These are phyloP conservation scores for Drosophila obscura DNA, from an alignment of 1,140 invertebrate species.

Conservation along the genomic window DNA sequence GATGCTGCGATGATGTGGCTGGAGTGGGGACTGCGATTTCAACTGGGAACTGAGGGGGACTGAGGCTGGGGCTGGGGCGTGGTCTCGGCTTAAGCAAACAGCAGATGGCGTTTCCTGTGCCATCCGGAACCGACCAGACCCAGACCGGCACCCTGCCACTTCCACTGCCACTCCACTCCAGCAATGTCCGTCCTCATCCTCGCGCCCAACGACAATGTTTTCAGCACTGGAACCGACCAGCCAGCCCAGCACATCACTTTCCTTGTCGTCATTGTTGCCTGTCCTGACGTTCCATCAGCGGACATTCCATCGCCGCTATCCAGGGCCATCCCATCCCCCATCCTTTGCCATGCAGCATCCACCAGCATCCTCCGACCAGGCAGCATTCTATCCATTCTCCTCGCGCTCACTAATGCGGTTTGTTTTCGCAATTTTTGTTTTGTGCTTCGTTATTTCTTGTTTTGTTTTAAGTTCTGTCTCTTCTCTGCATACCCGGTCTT, in stretches of 20 bases:
- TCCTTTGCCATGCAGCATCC: background rate
- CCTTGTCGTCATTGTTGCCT: constrained; percentile 66
- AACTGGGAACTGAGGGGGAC: background rate
- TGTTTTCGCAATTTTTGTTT: constrained; percentile 71
- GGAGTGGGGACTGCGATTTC: background rate
- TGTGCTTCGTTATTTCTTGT: constrained; percentile 77
- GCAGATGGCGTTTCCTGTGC: constrained; percentile 59
- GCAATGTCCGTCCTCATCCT: constrained; percentile 3
- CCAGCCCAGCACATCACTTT: constrained; percentile 50
- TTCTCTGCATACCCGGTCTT: constrained; percentile 4
- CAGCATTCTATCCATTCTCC: constrained; percentile 7
- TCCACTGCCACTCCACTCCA: too few species aligned
- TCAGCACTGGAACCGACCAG: constrained; percentile 37
- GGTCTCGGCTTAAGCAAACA: constrained; percentile 54
- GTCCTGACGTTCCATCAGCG: constrained; percentile 61
- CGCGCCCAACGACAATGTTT: constrained; percentile 63
- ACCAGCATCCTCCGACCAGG: background rate
- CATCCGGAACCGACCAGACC: constrained; percentile 24
- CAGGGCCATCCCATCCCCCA: background rate
- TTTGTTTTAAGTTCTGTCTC: constrained; percentile 63
- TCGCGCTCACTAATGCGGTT: constrained; percentile 73
- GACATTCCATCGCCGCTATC: constrained; percentile 30
- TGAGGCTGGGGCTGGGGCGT: background rate
- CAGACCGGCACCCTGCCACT: background rate
- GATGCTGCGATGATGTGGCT: constrained; percentile 9